These are phyloP conservation scores for Lasius fuliginosus DNA, from an alignment of 2,888 invertebrate species.

Conservation along the genomic window DNA sequence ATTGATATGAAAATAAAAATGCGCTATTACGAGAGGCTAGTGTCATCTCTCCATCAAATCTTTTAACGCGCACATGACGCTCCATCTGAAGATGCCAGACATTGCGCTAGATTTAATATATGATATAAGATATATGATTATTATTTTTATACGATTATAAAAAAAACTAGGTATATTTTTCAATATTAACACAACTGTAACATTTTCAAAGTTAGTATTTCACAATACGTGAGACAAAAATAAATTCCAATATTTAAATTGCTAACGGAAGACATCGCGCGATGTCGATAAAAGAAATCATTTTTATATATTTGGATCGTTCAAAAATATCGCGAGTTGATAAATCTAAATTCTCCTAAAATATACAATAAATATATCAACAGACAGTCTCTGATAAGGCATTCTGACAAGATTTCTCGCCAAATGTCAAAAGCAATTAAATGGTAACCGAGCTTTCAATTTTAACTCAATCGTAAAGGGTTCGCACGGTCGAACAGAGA, in stretches of 20 bases:
- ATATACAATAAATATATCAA: constrained; percentile 12
- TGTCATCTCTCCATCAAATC: too few species aligned
- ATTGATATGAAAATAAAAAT: constrained; percentile 1
- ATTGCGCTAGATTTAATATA: neutral
- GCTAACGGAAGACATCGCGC: neutral
- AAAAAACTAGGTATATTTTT: neutral
- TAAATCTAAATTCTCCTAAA: neutral
- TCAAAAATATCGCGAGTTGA: neutral
- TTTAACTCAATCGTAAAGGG: constrained; percentile 16
- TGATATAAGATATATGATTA: neutral
- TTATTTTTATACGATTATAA: neutral
- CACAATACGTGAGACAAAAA: constrained; percentile 2
- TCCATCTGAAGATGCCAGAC: neutral
- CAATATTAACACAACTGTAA: neutral
- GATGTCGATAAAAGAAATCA: neutral
- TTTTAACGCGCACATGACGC: neutral
- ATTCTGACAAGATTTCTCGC: neutral
- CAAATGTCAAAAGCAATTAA: constrained; percentile 38
- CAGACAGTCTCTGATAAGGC: neutral
- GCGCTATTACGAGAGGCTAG: too few species aligned
- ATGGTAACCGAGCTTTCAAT: constrained; percentile 32
- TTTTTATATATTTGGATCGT: neutral
- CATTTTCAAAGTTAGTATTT: neutral
- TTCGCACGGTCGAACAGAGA: neutral
- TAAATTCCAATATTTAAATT: constrained; percentile 9